Evolutionary conservation across 2,888 invertebrate species (phyloP).

Genomic region (Ectropis crepuscularia): DNA sequence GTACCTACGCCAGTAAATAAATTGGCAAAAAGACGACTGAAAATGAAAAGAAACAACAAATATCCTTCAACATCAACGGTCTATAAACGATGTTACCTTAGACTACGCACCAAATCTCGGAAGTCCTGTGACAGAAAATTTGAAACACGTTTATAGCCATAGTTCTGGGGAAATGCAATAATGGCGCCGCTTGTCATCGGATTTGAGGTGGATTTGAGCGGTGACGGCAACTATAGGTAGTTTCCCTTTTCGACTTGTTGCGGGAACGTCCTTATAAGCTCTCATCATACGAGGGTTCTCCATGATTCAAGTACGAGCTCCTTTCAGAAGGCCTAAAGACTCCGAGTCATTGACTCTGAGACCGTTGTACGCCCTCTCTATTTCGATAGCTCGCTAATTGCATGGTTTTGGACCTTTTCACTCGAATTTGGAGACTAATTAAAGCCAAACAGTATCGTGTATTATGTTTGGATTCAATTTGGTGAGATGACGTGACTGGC

Average conservation of each 20-base stretch:
- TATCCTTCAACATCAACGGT: constrained; percentile 6
- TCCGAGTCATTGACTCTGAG: constrained; percentile 10
- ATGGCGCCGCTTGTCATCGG: no score
- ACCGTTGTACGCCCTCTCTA: constrained; percentile 5
- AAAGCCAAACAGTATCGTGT: constrained; percentile 22
- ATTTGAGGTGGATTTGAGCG: no score
- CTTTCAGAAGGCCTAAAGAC: constrained; percentile 13
- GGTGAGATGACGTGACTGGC: constrained; percentile 17
- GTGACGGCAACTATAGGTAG: no score
- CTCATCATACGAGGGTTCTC: constrained; percentile 16
- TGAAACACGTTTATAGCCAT: no score
- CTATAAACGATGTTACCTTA: background rate
- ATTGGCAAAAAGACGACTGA: constrained; percentile 11
- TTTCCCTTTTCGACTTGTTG: constrained; percentile 5
- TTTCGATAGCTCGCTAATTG: background rate
- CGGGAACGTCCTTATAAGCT: constrained; percentile 10
- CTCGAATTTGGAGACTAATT: constrained; percentile 20
- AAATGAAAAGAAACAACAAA: constrained; percentile 14
- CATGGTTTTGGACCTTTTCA: constrained; percentile 13
- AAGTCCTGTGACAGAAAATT: no score
- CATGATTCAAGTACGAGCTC: constrained; percentile 15
- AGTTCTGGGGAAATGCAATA: no score
- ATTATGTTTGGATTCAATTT: constrained; percentile 32
- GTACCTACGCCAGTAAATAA: constrained; percentile 6
- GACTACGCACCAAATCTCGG: no score